Base-by-base conservation (phyloP, 1,140 invertebrate genomes). In the Aphaenogaster floridana region DNA sequence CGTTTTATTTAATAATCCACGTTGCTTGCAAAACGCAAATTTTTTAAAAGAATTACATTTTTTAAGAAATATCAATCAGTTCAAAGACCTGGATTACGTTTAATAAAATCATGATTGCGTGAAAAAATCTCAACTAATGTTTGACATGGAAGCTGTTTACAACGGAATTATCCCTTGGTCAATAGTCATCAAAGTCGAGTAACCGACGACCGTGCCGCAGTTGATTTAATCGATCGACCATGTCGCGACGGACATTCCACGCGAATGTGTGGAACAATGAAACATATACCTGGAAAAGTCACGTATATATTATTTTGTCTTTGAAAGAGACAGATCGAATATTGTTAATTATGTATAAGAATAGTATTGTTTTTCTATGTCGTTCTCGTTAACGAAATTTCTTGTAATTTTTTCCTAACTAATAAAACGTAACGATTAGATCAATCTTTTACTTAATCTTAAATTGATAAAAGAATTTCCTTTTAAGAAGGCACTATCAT, bases 211-310 rank as follows among this genome's bases (percentile, higher is more conserved):
- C 17, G 21, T 54, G 13, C 59, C 6, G n/a, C 17, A 52, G 45
- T 80, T 66, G 48, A 66, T 45, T 80, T 52, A 68, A 80, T 80
- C 78, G 78, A 80, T 83, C 64, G 79, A 83, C 52, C 52, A 11
- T 81, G 42, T 59, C 28, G 50, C n/a, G 15, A 72, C 34, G 45
- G 15, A 74, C 74, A 61, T 74, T 74, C 61, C 42, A 1, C 3
- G 52, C 21, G 17, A 74, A 48, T 21, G 15, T 17, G 11, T 39
- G 4, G 54, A 13, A 61, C 28, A 72, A 3, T 59, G 17, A 72
- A 83, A 80, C 34, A 2, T 21, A n/a, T 68, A 11, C 42, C 13
- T 52, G n/a, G 13, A 66, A 66, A 68, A 3, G 45, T 45, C 61
- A 39, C n/a, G 6, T 57, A 81, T 69, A 42, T 54, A 48, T 63